A percentile compares a stretch with the other conserved stretches of the same genome.
Evolutionary conservation across 2,113 vertebrate genomes (phyloP).

Genomic region (Petromus typicus): DNA sequence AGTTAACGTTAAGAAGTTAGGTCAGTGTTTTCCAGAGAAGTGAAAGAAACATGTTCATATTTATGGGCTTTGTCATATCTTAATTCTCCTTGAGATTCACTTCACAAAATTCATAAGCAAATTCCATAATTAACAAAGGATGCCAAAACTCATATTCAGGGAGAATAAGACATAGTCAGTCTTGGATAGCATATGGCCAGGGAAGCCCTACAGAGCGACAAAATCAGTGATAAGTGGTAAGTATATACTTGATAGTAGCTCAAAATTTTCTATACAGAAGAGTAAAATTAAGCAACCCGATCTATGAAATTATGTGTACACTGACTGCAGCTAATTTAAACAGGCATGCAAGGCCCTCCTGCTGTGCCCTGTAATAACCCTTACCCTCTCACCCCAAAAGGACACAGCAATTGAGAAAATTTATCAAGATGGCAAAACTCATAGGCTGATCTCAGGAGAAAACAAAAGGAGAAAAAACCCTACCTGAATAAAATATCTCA

Average conservation of each 20-base stretch:
- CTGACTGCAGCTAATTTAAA: not conserved
- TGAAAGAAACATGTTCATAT: not conserved
- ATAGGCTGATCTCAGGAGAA: not conserved
- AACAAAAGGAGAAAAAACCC: not conserved
- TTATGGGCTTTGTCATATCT: not conserved
- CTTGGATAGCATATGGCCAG: rapidly evolving
- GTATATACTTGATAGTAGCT: not conserved
- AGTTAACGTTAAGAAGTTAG: not conserved
- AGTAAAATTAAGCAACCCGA: not conserved
- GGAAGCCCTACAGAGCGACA: not conserved
- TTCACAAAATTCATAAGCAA: not conserved
- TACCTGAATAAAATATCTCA: not conserved
- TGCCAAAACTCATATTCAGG: not conserved
- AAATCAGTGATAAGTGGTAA: not conserved
- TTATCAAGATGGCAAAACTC: not conserved
- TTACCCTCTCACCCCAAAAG: not conserved
- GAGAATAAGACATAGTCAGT: not conserved
- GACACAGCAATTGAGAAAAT: not conserved
- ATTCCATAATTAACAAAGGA: not conserved
- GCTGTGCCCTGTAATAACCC: not conserved
- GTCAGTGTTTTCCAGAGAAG: not conserved
- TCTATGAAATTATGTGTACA: not conserved
- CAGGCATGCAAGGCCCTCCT: not conserved
- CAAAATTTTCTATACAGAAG: not conserved
- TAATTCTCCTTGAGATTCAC: not conserved